phyloP scores from a whole-genome alignment of 2,113 vertebrate species.

The Leucoraja erinaceus region DNA sequence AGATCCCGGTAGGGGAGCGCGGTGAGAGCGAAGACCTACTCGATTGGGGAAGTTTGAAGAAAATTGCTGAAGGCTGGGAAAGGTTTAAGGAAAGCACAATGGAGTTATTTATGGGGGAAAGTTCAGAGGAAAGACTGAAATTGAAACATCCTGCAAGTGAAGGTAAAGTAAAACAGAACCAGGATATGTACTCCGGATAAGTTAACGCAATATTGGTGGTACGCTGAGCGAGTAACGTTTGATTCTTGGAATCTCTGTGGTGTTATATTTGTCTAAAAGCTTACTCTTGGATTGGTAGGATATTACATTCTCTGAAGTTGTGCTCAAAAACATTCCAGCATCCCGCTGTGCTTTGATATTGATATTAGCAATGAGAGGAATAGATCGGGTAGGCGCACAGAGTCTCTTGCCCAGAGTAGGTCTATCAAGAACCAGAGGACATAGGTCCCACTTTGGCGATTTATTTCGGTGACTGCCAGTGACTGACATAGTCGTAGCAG shows the following conservation, averaged over 20 bases:
- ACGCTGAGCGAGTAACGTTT: background rate
- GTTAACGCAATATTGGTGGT: background rate
- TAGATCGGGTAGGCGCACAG: no score
- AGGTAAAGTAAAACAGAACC: background rate
- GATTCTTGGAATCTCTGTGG: background rate
- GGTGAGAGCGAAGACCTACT: background rate
- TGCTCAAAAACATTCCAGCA: background rate
- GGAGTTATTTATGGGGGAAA: background rate
- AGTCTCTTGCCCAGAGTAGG: no score
- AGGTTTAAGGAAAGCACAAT: background rate
- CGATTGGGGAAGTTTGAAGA: background rate
- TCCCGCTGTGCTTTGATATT: background rate
- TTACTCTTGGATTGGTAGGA: background rate
- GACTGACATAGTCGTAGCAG: no score
- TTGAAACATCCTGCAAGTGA: background rate
- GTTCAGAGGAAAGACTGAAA: background rate
- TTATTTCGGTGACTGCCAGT: no score
- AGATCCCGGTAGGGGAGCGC: background rate
- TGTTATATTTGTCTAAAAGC: background rate
- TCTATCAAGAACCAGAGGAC: no score
- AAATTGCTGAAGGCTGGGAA: background rate
- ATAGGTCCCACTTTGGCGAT: no score
- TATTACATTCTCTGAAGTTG: background rate
- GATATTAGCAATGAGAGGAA: background rate
- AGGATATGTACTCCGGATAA: background rate